Percentiles rank a stretch among this genome's conserved stretches.
Evolutionary conservation across 2,113 vertebrate species (phyloP).

Genomic region (Channa maculata): DNA sequence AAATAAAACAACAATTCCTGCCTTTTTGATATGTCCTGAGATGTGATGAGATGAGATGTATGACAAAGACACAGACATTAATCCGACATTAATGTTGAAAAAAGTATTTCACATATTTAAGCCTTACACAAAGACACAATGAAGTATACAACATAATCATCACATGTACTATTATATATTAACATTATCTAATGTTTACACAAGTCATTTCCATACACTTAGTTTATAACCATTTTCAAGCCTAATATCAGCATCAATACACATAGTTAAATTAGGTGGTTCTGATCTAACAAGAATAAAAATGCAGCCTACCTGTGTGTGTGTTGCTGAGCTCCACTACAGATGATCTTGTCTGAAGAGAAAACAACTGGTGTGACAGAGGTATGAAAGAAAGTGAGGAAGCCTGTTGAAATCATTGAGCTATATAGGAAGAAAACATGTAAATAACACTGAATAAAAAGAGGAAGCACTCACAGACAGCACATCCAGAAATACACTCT

Average conservation of each 20-base stretch:
- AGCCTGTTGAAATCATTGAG: neutral
- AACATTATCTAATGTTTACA: neutral
- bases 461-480: slow-evolving; percentile 2
- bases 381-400: neutral
- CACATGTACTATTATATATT: too few species aligned
- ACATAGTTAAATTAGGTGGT: neutral
- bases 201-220: neutral
- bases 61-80: neutral
- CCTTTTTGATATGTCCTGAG: neutral
- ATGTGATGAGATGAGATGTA: neutral
- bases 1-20: neutral
- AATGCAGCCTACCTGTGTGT: slow-evolving; percentile 6
- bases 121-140: neutral
- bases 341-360: neutral
- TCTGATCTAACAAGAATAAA: neutral
- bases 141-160: neutral
- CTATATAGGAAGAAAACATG: slow-evolving; percentile 8
- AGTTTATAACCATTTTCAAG: neutral
- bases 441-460: slow-evolving; percentile 10
- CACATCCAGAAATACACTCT: neutral
- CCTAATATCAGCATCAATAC: neutral
- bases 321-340: neutral
- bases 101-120: neutral
- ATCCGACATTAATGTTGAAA: neutral
- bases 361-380: neutral